Conservation (phyloP, 2,113 vertebrate genomes). For the Oryzias curvinotus region DNA sequence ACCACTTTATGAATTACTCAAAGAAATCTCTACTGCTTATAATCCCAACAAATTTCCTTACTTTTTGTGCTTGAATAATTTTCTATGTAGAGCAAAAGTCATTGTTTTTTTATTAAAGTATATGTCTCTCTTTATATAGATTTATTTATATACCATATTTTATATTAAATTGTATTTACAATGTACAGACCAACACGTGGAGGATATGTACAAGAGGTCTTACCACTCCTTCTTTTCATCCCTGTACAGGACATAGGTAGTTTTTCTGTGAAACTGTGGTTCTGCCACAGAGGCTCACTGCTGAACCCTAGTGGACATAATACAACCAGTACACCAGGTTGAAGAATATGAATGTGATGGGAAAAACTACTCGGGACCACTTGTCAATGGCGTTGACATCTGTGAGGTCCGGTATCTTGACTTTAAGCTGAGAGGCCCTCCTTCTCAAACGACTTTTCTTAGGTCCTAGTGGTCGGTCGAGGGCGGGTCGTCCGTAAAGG, state of each 20-base stretch:
- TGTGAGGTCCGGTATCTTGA: constrained; percentile 94
- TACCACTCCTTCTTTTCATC: constrained; percentile 11
- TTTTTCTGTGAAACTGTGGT: constrained; percentile 30
- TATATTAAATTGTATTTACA: constrained; percentile 68
- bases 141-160: constrained; percentile 22
- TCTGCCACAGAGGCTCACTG: constrained; percentile 4
- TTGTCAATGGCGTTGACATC: constrained; percentile 96
- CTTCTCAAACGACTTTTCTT: constrained; percentile 84
- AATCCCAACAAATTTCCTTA: no score
- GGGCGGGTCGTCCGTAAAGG: constrained; percentile 76
- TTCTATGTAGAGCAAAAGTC: constrained; percentile 5
- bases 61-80: no score
- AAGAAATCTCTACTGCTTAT: no score
- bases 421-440: constrained; percentile 90
- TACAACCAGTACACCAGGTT: constrained; percentile 97
- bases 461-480: constrained; percentile 80
- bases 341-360: constrained; percentile 91
- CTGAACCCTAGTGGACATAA: constrained; percentile 85
- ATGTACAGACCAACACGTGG: constrained; percentile 50
- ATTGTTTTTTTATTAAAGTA: constrained; percentile 56
- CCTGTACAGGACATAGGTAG: constrained; percentile 41
- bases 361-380: constrained; percentile 94
- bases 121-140: constrained; percentile 58
- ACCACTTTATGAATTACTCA: no score
- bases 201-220: constrained; percentile 44